Base-by-base conservation (phyloP, 2,113 vertebrate genomes). In the Caretta caretta region DNA sequence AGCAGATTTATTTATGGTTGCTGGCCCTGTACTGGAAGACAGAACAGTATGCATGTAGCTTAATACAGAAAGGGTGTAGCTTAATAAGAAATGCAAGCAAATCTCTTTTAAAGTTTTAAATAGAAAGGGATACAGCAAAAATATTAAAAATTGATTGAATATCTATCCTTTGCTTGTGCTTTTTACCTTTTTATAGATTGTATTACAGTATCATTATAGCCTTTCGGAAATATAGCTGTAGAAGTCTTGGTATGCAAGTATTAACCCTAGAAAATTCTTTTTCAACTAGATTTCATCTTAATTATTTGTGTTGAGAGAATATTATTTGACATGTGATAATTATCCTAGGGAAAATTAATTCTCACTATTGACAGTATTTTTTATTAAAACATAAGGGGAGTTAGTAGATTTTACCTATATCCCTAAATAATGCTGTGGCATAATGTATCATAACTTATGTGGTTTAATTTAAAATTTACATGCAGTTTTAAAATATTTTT, bases 341-440 rank as follows among this genome's bases (percentile, higher is more conserved):
- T 76, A 90, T 93, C 89, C 97, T 92, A 27, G 83, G 86, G 87
- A 82, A 86, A 92, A 89, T 96, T 95, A 92, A 95, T 92, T 93
- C 89, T 84, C 83, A 17, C 83, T 62, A 54, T 8, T 54, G 53
- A 54, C 8, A 54, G 75, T 86, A 53, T 91, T 93, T 95, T 88
- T 92, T 87, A 88, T 92, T 91, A 89, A 94, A 83, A 95, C 20
- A 54, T 54, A 54, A 54, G 53, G 53, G 53, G 20, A 54, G 20
- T 54, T 54, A 54, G 20, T 22, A 54, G 53, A 54, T 54, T 54
- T 54, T 54, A 54, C 53, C 53, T 20, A 54, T 22, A 20, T 54
- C 53, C 31, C 84, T 83, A 62, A 75, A 50, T 46, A 53, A 27
- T 79, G 25, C 53, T 54, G 49, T 54, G 53, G 53, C 53, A 54